Conservation (phyloP, 2,888 invertebrate species). For the Synergus itoensis region DNA sequence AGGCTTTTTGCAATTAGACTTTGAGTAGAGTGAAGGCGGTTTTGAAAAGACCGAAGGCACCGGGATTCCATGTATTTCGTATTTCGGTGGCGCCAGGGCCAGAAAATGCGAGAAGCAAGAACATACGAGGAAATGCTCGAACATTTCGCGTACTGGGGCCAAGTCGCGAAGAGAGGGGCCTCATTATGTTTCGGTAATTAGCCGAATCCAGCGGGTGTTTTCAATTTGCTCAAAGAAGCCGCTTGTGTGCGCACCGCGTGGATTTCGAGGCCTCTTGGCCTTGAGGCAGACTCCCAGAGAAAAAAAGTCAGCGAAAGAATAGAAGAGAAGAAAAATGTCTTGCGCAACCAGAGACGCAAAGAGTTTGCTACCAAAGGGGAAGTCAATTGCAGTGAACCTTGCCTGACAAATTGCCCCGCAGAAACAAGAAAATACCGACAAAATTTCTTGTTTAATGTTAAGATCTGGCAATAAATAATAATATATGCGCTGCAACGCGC, state of each 20-base stretch:
- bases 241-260: slow-evolving; percentile 48
- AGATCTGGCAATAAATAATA: too few species aligned
- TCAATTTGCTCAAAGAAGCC: slow-evolving; percentile 72
- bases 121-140: slow-evolving; percentile 56
- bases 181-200: slow-evolving; percentile 78
- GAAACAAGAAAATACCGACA: slow-evolving; percentile 3
- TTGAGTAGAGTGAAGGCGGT: slow-evolving; percentile 51
- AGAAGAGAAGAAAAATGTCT: slow-evolving; percentile 40
- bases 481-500: too few species aligned
- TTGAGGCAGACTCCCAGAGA: slow-evolving; percentile 15
- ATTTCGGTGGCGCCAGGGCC: slow-evolving; percentile 68
- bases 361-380: slow-evolving; percentile 8
- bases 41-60: slow-evolving; percentile 65
- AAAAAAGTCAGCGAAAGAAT: slow-evolving; percentile 39
- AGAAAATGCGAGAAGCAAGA: slow-evolving; percentile 34
- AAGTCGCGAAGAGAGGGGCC: slow-evolving; percentile 64
- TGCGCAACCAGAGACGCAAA: slow-evolving; percentile 1
- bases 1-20: slow-evolving; percentile 5
- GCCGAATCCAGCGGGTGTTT: slow-evolving; percentile 77
- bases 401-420: slow-evolving; percentile 21
- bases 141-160: slow-evolving; percentile 55
- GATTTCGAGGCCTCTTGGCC: slow-evolving; percentile 41
- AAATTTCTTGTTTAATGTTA: background rate
- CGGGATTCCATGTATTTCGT: slow-evolving; percentile 66
- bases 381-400: slow-evolving; percentile 31